Evolutionary conservation across 1,140 invertebrate genomes (phyloP), one percentile per base, ranked within the genome.

Genomic region (Melanaphis sacchari): DNA sequence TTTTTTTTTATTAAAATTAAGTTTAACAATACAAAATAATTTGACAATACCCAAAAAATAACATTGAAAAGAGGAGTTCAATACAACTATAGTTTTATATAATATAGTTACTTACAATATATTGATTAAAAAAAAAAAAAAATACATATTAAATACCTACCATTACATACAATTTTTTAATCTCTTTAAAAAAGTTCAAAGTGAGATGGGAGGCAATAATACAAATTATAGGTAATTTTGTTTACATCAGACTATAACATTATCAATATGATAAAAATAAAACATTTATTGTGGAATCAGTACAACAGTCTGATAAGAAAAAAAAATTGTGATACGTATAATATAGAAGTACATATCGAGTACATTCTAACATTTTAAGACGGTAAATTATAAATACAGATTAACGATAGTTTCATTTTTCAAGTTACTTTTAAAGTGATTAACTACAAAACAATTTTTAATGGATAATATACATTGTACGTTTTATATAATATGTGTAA

Each of bases 401-500:
- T 38, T 82, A 82, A 82, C 36, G 76, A 82, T 82, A 38, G 21
- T 82, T 82, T 82, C 36, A 82, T 22, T 82, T 21, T 82, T 82
- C 22, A 82, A 82, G n/a, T 82, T 38, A 82, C 1, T 82, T 36
- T 7, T 82, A 22, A 82, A 82, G 76, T 82, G 36, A 38, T 82
- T 22, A 82, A 82, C 18, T 38, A 82, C n/a, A 82, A 82, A 82
- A 82, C n/a, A 82, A 38, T 38, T 82, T 82, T 82, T 24, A 82
- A 82, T 82, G 76, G 76, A 82, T 82, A 82, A 82, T 38, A 38
- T 38, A 82, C 76, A 82, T 38, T 82, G 76, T 82, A 82, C 36
- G n/a, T 82, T 82, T 82, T 82, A 82, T 82, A 82, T 24, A 82
- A 82, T 82, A 82, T 82, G 36, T 38, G 76, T 82, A 82, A 82